Base-by-base conservation (phyloP, 2,113 vertebrate species). In the Halichoeres trimaculatus region DNA sequence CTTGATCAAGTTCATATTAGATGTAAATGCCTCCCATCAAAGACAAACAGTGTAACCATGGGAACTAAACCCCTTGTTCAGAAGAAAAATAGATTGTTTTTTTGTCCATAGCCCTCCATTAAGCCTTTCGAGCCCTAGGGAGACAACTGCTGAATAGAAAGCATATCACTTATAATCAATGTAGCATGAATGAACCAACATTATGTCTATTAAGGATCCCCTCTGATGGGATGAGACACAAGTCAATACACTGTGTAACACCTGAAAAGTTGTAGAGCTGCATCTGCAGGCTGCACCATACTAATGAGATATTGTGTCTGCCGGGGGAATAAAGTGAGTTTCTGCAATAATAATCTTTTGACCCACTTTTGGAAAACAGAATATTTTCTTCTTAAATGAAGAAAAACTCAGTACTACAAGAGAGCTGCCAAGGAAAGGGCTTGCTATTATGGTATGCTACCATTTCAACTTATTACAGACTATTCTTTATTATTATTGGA, bases 1-100 rank as follows among this genome's bases (percentile, higher is more conserved):
- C 54, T 80, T 80, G 61, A 65, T 76, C 60, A 83, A 61, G 47
- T 63, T 70, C 50, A 63, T 47, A 60, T 56, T 68, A 47, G 48
- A 84, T 50, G 40, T 38, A 71, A 84, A 80, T 45, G 38, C 22
- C 45, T 57, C 75, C 67, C 55, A 80, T 70, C 57, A 75, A 70
- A 60, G n/a, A 65, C 45, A 68, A 74, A 45, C 43, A 45, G 14
- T 45, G 43, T 45, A 45, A 45, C 43, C 17, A 19, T 45, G 43
- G 43, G 43, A 45, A 72, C 71, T 13, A 52, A 74, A 30, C n/a
- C 50, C 34, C 2, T 4, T 16, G 19, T 73, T 73, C 51, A 26
- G 8, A 43, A 45, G 12, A 63, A 63, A 38, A 75, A 63, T 24
- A 22, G 1, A 51, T 47, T 67, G 7, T 50, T 23, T 59, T 68